phyloP scores from a whole-genome alignment of 2,888 invertebrate species.

The Drosophila incognita region DNA sequence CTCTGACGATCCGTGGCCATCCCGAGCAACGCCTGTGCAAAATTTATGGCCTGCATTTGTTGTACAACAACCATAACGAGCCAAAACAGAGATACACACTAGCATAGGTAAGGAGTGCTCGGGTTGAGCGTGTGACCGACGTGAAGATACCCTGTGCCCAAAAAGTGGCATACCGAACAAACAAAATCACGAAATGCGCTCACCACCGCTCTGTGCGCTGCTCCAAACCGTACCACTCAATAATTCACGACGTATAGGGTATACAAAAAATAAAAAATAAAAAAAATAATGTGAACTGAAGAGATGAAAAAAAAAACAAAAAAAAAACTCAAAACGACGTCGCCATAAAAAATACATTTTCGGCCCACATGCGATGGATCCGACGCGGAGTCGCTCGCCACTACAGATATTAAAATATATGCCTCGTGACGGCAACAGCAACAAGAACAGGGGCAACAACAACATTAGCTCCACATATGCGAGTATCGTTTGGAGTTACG shows the following conservation, averaged over 20 bases:
- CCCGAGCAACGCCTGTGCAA: slow-evolving; percentile 57
- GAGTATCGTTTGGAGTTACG: slow-evolving; percentile 53
- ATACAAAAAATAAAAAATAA: background rate
- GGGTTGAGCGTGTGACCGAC: background rate
- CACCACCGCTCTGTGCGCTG: background rate
- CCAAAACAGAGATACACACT: slow-evolving; percentile 25
- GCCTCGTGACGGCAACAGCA: slow-evolving; percentile 66
- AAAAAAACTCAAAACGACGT: slow-evolving; percentile 66
- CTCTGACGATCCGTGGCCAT: slow-evolving; percentile 43
- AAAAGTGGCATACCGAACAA: background rate
- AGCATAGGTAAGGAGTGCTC: slow-evolving; percentile 6
- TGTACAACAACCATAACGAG: slow-evolving; percentile 47
- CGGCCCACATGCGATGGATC: slow-evolving; percentile 72
- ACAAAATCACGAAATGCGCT: background rate
- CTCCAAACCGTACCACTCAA: background rate
- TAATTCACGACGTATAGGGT: background rate
- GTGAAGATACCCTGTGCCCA: background rate
- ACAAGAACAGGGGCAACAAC: slow-evolving; percentile 15
- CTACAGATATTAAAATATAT: slow-evolving; percentile 76
- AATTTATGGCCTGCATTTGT: slow-evolving; percentile 62
- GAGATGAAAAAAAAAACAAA: slow-evolving; percentile 38
- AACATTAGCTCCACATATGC: slow-evolving; percentile 31
- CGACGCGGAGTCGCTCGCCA: slow-evolving; percentile 69
- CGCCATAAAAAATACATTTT: slow-evolving; percentile 79
- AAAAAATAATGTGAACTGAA: slow-evolving; percentile 5